These are phyloP conservation scores for Myotis pilosus DNA, from an alignment of 2,797 vertebrate species.

Conservation along the genomic window DNA sequence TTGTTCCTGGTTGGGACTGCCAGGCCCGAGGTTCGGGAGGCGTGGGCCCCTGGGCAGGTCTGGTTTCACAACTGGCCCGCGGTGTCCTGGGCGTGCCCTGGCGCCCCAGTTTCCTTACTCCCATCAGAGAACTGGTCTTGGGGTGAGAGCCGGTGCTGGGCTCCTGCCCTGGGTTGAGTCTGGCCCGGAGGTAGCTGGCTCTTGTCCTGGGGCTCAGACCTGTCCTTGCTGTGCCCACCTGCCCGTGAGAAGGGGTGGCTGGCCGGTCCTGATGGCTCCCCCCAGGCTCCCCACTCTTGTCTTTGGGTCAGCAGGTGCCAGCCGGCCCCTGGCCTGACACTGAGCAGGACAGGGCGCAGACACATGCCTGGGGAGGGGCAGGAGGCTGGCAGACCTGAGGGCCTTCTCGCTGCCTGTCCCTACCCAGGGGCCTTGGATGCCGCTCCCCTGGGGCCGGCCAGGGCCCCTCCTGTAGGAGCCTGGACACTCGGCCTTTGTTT, in stretches of 20 bases:
- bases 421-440: neutral
- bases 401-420: neutral
- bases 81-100: neutral
- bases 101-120: neutral
- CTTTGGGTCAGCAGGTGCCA: neutral
- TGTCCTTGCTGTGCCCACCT: too few relatives aligned
- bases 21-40: neutral
- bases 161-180: neutral
- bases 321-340: neutral
- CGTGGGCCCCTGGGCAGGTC: neutral
- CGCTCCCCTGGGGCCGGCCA: neutral
- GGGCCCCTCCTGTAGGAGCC: neutral
- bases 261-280: rapidly evolving
- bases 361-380: rapidly evolving
- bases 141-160: neutral
- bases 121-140: neutral
- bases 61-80: neutral
- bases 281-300: neutral
- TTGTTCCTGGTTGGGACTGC: neutral
- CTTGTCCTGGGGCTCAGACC: neutral
- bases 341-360: neutral
- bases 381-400: neutral
- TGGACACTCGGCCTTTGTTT: conserved; percentile 65
- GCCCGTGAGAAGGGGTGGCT: neutral
- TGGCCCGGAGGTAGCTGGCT: neutral